A percentile compares a stretch with the other conserved stretches of the same genome.
phyloP scores from a whole-genome alignment of 37 sponge, comb jelly and placozoan species.

The Petrosia ficiformis region DNA sequence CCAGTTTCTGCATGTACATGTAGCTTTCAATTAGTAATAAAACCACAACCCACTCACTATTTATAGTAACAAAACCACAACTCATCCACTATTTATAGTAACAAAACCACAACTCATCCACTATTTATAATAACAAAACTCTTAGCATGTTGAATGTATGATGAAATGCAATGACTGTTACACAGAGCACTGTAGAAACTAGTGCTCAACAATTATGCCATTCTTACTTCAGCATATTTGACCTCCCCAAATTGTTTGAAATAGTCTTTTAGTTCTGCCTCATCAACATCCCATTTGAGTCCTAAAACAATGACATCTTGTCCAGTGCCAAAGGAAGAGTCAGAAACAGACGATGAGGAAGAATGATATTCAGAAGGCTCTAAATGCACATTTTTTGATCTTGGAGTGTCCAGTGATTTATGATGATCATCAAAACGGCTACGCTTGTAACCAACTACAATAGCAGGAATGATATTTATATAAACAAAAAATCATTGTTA shows the following conservation, averaged over 20 bases:
- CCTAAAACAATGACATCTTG: slow-evolving; percentile 74
- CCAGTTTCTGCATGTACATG: no score
- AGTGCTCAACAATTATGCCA: neutral
- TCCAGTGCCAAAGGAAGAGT: neutral
- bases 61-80: no score
- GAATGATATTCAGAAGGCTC: neutral
- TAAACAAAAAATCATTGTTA: neutral
- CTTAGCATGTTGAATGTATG: neutral
- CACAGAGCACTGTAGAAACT: neutral
- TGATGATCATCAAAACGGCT: neutral
- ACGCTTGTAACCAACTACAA: slow-evolving; percentile 44
- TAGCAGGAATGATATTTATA: neutral
- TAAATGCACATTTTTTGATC: neutral
- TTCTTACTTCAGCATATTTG: slow-evolving; percentile 42
- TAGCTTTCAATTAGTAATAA: no score
- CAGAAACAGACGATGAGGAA: no score
- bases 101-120: no score
- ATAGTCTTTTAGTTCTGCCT: slow-evolving; percentile 62
- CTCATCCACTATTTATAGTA: no score
- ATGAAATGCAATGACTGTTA: neutral
- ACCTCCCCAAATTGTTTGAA: slow-evolving; percentile 85
- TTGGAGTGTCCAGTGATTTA: neutral
- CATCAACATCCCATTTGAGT: slow-evolving; percentile 52
- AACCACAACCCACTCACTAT: no score
- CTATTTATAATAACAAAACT: no score